Evolutionary conservation across 2,888 invertebrate genomes (phyloP), one percentile per base, ranked within the genome.

Genomic region (Pterobdella sp.): DNA sequence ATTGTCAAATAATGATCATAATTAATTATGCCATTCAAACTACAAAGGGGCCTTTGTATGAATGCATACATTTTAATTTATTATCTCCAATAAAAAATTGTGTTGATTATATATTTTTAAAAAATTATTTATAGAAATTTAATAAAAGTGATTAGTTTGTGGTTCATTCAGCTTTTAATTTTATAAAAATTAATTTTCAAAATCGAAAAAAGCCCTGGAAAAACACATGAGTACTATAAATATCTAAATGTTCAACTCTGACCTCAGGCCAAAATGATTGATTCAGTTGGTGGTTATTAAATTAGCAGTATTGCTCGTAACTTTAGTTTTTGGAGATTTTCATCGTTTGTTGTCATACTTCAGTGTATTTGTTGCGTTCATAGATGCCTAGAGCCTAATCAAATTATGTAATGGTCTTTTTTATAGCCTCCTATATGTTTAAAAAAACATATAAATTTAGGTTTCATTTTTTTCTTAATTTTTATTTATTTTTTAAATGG

Each of bases 291-390:
- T 4, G n/a, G 18, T 56, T 56, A 56, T 56, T 56, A 22, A 56
- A 56, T 56, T 56, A 56, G n/a, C 60, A 56, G n/a, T 26, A 56
- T 22, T 26, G n/a, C 26, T 22, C 60, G 60, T 56, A n/a, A n/a
- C n/a, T n/a, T n/a, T n/a, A n/a, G n/a, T 18, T n/a, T 56, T 22
- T n/a, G 4, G n/a, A 26, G 4, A 4, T 56, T 56, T 56, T 56
- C 26, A 3, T 56, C n/a, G 4, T 56, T 56, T 56, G 4, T 56
- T 56, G 18, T 56, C 14, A 3, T 56, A 14, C 60, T 56, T 18
- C n/a, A 14, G 42, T 18, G 7, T 42, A 14, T 42, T 42, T 42
- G 42, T 18, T 14, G 42, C 18, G 7, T 42, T 42, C 18, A 18
- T 42, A 18, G 7, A 18, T 42, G 7, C 18, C 18, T 42, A 14